Base-by-base conservation (phyloP, 2,888 invertebrate genomes). In the Cactoblastis cactorum region DNA sequence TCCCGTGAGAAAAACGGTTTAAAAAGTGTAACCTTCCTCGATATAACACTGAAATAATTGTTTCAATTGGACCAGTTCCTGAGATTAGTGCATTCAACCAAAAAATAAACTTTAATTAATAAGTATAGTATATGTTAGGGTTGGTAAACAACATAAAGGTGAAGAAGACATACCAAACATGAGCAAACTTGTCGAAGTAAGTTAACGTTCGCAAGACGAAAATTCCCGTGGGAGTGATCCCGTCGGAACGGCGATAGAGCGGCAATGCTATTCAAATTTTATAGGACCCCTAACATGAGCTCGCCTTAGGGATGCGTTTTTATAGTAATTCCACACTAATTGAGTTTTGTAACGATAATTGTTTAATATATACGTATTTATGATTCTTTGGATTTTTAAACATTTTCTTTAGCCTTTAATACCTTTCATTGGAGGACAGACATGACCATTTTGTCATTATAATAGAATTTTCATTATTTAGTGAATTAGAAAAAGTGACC, bases 251-350 rank as follows among this genome's bases (percentile, higher is more conserved):
- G 66, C 58, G 57, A 62, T 55, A 59, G 59, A 56, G 51, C 53
- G 45, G 64, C 62, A 54, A 58, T 61, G 67, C 64, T 66, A 69
- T 74, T 72, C 67, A 74, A 71, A 68, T 74, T 72, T 65, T 68
- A 70, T 69, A 63, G 64, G 49, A 51, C 55, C 54, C 61, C 65
- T 69, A 65, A 64, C 67, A 66, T 60, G 63, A 64, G 62, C 63
- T 63, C 60, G 62, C 63, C 54, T 55, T 57, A 33, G 41, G 53
- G 58, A 50, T 52, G 53, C 53, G 55, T 53, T 54, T 57, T 57
- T 55, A 55, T 54, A 55, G 58, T 48, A 55, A 54, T 53, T 45
- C 35, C 47, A 52, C 47, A 45, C 54, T 55, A 52, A 50, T 46
- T 46, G 46, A 54, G 52, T 49, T 49, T 17, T 34, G 55, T 53